Evolutionary conservation across 2,888 invertebrate species (phyloP).

Genomic region (Notodonta ziczac): DNA sequence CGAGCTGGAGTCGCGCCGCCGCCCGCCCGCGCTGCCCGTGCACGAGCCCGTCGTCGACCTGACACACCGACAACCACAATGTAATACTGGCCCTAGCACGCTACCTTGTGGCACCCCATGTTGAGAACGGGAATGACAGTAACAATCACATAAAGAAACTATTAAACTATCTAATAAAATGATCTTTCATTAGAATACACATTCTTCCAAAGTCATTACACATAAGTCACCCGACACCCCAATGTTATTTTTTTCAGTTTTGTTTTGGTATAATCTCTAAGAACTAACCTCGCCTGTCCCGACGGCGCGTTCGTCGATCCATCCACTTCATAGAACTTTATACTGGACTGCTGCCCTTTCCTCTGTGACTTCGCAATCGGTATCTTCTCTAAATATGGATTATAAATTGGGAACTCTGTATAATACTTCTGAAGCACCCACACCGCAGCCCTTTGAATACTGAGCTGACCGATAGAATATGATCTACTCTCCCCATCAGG

Average conservation of each 20-base stretch:
- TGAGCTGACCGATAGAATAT: constrained; percentile 95
- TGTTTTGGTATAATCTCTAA: too few relatives aligned
- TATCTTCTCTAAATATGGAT: constrained; percentile 96
- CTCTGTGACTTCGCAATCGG: constrained; percentile 94
- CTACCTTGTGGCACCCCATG: too few relatives aligned
- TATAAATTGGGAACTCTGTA: constrained; percentile 97
- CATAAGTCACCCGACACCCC: too few relatives aligned
- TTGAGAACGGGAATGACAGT: too few relatives aligned
- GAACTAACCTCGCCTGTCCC: constrained; percentile 85
- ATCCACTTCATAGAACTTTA: constrained; percentile 99
- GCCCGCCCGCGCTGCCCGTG: constrained; percentile 85
- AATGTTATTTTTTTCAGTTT: too few relatives aligned
- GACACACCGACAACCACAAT: neutral
- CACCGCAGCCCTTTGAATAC: constrained; percentile 97
- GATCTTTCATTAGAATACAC: too few relatives aligned
- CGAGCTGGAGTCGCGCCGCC: constrained; percentile 93
- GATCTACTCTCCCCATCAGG: constrained; percentile 97
- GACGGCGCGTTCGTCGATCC: constrained; percentile 88
- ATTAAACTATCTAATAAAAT: too few relatives aligned
- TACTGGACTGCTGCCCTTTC: constrained; percentile 91
- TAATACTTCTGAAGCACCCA: constrained; percentile 98
- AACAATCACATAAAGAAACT: too few relatives aligned
- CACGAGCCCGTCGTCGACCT: constrained; percentile 66
- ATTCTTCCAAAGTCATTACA: too few relatives aligned
- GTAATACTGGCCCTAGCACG: too few relatives aligned